Base-by-base conservation (phyloP, 2,113 vertebrate genomes). In the Heterochromis multidens region DNA sequence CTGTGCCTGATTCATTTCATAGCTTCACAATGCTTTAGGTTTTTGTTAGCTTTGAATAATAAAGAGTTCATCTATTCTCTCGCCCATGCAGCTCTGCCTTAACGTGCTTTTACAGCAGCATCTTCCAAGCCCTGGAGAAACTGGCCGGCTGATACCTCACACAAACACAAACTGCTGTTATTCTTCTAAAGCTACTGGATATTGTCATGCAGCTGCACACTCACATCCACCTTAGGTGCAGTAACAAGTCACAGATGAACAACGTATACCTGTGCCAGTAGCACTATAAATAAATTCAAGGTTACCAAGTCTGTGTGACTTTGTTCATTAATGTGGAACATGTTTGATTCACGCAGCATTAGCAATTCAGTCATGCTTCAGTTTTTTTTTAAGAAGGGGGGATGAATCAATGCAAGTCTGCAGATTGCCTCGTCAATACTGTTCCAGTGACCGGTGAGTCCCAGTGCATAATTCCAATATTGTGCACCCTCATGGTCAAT, bases 361-460 rank as follows among this genome's bases (percentile, higher is more conserved):
- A 89, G 79, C 62, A 81, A 92, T 92, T 87, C 37, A 93, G 65
- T 81, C 88, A 77, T 59, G 82, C 79, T 79, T 90, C 62, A 63
- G 54, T 84, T 74, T 89, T 90, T 89, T 90, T 89, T 83, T 90
- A 87, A 88, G 89, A 85, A 88, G 59, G 37, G 79, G 77, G 62
- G 40, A 13, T 63, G 27, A 85, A 89, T 94, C 92, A 49, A 91
- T 93, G 79, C 84, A 87, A 83, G 67, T 62, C 77, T 89, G 85
- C 86, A 86, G 62, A 90, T 56, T 80, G 82, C 82, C 83, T 62
- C 43, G 46, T 92, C 89, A 80, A 90, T 91, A 85, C 63, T 79
- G 79, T 77, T 92, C 85, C 91, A 76, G 82, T 91, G 91, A 91
- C 91, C 87, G 72, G 87, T 79, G 87, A 72, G 87, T 92, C 87